Base-by-base conservation (phyloP, 2,113 vertebrate genomes). In the Mastomys natalensis region DNA sequence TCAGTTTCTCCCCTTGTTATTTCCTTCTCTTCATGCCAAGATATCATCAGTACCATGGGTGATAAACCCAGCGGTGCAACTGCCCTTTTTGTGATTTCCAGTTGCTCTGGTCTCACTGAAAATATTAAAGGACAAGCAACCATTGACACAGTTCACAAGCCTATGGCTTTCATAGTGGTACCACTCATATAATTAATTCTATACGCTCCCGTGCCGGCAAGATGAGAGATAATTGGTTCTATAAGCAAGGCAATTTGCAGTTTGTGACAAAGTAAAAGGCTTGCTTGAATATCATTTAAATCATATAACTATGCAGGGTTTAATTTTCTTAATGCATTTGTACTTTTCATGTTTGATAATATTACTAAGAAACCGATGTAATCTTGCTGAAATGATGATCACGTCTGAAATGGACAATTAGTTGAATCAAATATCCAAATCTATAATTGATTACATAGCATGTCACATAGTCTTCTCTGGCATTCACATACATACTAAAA, bases 271-370 rank as follows among this genome's bases (percentile, higher is more conserved):
- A 95, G 90, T 92, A 94, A 87, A 74, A 77, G 40, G 70, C 51
- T 96, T 92, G 22, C 53, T 94, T 60, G 40, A 85, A 81, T 95
- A 93, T 95, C 58, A 94, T 86, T 97, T 95, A 97, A 89, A 94
- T 64, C 60, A 34, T 29, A 68, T 90, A 86, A 86, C 78, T 89
- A 87, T 58, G 43, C 62, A 90, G 78, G 60, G 62, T 93, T 97
- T 97, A 96, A 97, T 98, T 95, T 97, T 95, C 96, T 88, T 96
- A 97, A 92, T 97, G 82, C 87, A 90, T 97, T 93, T 97, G 64
- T 93, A 87, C 74, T 86, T 95, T 90, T 97, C 5, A 24, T 95
- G 68, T 94, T 97, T 94, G 95, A 96, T 94, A 97, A 89, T 94
- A 93, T 95, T 48, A 70, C 89, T 87, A 86, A 89, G 92, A 95